Evolutionary conservation across 2,888 invertebrate species (phyloP).

Genomic region (Exocentrus adspersus): DNA sequence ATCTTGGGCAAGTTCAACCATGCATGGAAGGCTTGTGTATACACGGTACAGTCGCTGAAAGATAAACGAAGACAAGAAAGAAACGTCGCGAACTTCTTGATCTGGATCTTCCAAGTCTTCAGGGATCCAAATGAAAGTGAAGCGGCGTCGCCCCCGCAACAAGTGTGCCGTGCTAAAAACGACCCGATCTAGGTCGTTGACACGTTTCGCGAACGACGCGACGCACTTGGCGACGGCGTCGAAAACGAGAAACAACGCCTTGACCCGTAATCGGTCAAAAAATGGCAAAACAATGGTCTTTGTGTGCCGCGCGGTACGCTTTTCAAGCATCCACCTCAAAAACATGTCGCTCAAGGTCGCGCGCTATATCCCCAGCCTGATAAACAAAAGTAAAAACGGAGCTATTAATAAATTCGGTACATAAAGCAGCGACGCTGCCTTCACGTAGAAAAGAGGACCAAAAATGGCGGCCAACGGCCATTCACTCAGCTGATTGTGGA

Average conservation of each 20-base stretch:
- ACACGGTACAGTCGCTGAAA: not conserved
- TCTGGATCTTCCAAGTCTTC: too few relatives aligned
- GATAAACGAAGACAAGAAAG: not conserved
- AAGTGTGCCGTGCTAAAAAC: too few relatives aligned
- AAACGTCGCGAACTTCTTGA: too few relatives aligned
- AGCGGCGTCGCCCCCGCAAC: too few relatives aligned
- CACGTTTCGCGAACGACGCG: too few relatives aligned
- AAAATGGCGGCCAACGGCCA: too few relatives aligned
- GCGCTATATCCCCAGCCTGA: conserved; percentile 23
- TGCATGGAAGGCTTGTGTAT: not conserved
- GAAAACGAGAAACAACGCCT: not conserved
- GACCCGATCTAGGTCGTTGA: too few relatives aligned
- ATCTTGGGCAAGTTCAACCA: not conserved
- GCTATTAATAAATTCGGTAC: conserved; percentile 27
- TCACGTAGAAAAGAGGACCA: too few relatives aligned
- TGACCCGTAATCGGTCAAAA: not conserved
- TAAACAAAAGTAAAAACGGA: conserved; percentile 31
- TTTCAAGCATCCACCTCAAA: too few relatives aligned
- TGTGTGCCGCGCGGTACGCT: conserved; percentile 6
- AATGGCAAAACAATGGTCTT: conserved; percentile 23
- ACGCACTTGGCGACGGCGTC: not conserved
- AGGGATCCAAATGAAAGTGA: too few relatives aligned
- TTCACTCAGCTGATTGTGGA: too few relatives aligned
- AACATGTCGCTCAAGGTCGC: conserved; percentile 20
- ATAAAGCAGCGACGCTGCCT: not conserved